Evolutionary conservation across 2,888 invertebrate species (phyloP).

Genomic region (Campoletis raptor): DNA sequence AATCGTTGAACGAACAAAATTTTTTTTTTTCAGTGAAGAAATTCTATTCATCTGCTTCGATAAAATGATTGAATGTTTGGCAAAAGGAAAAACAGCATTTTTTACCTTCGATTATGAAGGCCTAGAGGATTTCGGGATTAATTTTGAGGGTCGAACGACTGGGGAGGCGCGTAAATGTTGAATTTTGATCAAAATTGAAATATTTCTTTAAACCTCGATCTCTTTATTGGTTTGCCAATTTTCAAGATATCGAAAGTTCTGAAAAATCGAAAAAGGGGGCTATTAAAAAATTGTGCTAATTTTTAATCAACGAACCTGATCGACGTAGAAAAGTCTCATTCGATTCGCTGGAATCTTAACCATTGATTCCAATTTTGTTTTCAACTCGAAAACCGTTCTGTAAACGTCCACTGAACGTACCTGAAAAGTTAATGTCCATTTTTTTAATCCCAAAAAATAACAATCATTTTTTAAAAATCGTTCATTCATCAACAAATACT

Average conservation of each 20-base stretch:
- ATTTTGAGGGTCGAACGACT: constrained; percentile 12
- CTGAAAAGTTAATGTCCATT: constrained; percentile 71
- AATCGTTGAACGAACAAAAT: too few relatives aligned
- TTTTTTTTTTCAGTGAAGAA: too few relatives aligned
- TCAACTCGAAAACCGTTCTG: constrained; percentile 93
- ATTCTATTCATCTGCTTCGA: not conserved
- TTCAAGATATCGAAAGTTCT: constrained; percentile 75
- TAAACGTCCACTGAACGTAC: constrained; percentile 84
- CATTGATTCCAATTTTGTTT: constrained; percentile 91
- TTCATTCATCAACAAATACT: not conserved
- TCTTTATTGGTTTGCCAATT: constrained; percentile 69
- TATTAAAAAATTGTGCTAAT: constrained; percentile 13
- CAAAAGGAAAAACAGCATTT: constrained; percentile 25
- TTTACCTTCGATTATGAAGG: constrained; percentile 54
- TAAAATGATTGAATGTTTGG: not conserved
- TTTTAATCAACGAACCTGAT: constrained; percentile 87
- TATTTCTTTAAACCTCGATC: constrained; percentile 71
- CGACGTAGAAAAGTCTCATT: constrained; percentile 96
- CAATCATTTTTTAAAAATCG: not conserved
- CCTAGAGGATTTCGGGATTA: not conserved
- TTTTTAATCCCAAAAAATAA: not conserved
- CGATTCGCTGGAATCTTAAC: constrained; percentile 93
- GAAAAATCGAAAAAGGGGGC: constrained; percentile 63
- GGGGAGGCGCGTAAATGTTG: not conserved
- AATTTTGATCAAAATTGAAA: not conserved